phyloP scores from a whole-genome alignment of 2,888 invertebrate species.

The Leptarthrus brevirostris region DNA sequence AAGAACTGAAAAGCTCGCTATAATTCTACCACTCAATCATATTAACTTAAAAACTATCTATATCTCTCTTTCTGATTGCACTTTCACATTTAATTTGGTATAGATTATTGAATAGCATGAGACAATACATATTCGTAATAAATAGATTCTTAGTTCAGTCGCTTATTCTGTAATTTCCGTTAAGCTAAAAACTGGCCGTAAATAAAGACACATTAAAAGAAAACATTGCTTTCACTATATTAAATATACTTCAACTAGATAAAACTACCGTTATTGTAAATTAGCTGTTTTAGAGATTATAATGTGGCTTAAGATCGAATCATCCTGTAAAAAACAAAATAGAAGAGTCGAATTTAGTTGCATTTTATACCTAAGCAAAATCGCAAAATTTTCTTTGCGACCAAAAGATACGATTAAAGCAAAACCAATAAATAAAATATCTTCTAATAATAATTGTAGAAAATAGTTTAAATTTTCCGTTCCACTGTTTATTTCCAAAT shows the following conservation, averaged over 20 bases:
- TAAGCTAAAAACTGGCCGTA: background rate
- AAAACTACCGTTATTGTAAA: slow-evolving; percentile 19
- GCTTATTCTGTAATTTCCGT: background rate
- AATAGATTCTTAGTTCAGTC: slow-evolving; percentile 24
- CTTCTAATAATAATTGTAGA: background rate
- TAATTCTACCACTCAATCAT: background rate
- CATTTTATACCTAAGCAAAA: slow-evolving; percentile 17
- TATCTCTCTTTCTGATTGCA: background rate
- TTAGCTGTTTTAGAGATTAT: slow-evolving; percentile 17
- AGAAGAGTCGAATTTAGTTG: slow-evolving; percentile 17
- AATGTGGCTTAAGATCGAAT: background rate
- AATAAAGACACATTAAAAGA: background rate
- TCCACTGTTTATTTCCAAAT: background rate
- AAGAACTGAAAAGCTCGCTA: background rate
- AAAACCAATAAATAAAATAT: slow-evolving; percentile 20
- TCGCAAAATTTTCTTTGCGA: background rate
- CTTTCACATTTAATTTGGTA: background rate
- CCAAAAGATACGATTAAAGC: too few species aligned
- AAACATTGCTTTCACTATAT: slow-evolving; percentile 10
- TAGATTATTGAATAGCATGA: slow-evolving; percentile 30
- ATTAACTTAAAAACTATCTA: background rate
- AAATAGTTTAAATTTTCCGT: background rate
- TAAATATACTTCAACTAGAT: slow-evolving; percentile 7
- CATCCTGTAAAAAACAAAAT: background rate
- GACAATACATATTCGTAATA: slow-evolving; percentile 42